These are phyloP conservation scores for Amazonetta brasiliensis DNA, from an alignment of 2,797 vertebrate genomes.

Conservation along the genomic window DNA sequence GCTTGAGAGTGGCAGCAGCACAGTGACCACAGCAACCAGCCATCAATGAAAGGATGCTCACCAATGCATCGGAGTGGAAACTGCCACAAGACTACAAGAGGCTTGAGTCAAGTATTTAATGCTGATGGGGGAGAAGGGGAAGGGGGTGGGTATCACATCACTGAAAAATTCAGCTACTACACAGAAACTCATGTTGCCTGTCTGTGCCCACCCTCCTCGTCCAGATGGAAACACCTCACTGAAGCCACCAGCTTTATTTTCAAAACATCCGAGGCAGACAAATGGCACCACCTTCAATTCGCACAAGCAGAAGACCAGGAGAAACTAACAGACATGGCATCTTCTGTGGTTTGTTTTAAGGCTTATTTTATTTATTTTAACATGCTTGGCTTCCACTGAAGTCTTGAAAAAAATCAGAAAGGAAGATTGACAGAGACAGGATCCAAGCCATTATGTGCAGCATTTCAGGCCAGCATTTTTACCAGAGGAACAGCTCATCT, in stretches of 20 bases:
- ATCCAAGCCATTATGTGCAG: background rate
- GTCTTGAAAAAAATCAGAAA: background rate
- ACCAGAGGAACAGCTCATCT: background rate
- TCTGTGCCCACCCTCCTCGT: background rate
- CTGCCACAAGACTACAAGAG: background rate
- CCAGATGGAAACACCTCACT: background rate
- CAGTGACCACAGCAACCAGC: background rate
- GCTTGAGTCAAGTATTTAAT: background rate
- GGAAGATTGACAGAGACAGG: background rate
- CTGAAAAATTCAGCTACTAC: background rate
- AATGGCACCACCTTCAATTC: background rate
- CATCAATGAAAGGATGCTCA: background rate
- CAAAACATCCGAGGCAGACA: background rate
- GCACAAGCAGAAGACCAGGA: background rate
- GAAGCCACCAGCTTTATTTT: background rate
- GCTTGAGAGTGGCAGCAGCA: background rate
- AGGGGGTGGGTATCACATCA: background rate
- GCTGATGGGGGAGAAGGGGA: background rate
- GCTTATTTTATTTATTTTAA: background rate
- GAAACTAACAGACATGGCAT: background rate
- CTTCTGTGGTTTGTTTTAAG: background rate
- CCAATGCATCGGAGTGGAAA: background rate
- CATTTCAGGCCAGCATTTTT: constrained; percentile 35
- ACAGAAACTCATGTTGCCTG: background rate
- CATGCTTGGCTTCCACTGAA: background rate